Evolutionary conservation across 2,113 vertebrate genomes (phyloP).

Genomic region (Oncorhynchus mykiss): DNA sequence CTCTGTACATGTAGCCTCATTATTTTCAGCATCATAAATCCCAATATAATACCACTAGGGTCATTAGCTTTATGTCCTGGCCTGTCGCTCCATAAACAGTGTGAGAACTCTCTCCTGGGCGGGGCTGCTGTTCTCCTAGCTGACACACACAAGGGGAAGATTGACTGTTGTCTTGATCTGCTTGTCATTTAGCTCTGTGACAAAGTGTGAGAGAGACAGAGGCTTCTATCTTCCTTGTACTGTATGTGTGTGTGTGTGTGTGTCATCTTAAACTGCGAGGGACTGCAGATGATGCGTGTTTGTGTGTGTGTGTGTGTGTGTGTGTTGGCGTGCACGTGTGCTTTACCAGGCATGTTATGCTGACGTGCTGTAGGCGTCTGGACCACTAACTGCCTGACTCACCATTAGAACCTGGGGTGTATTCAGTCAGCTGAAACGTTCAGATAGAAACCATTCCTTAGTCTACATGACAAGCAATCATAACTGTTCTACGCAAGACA

Average conservation of each 20-base stretch:
- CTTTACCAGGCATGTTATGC: not conserved
- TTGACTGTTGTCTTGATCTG: not conserved
- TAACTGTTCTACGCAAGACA: no score
- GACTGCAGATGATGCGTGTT: no score
- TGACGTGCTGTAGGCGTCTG: not conserved
- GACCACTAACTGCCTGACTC: no score
- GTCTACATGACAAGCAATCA: no score
- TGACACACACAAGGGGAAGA: constrained; percentile 7
- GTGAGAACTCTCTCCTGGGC: constrained; percentile 26
- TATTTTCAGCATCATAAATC: constrained; percentile 51
- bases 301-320: no score
- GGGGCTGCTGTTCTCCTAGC: not conserved
- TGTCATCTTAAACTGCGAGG: not conserved
- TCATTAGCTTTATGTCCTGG: constrained; percentile 31
- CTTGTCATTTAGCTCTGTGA: not conserved
- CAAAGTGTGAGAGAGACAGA: not conserved
- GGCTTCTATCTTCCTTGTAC: not conserved
- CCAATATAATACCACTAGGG: constrained; percentile 3
- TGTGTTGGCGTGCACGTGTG: no score
- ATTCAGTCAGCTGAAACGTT: no score
- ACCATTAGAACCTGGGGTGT: no score
- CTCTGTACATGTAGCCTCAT: constrained; percentile 32
- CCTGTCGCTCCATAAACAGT: constrained; percentile 27
- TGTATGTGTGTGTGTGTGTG: not conserved
- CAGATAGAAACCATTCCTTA: no score